Evolutionary conservation across 2,113 vertebrate genomes (phyloP), one percentile per base, ranked within the genome.

Genomic region (Pelodiscus sinensis): DNA sequence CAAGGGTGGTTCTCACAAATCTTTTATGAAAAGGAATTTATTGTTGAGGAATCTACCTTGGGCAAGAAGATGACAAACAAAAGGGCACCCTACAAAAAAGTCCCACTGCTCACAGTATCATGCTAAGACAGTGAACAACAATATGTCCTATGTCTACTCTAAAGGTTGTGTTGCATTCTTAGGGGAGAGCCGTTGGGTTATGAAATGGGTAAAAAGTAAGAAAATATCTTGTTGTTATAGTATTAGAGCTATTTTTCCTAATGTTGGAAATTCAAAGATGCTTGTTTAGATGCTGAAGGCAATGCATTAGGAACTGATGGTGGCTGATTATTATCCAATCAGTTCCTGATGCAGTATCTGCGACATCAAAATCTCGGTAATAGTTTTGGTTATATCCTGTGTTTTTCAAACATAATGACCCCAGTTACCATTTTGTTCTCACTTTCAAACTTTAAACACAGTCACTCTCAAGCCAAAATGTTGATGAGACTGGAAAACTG

Each of bases 301-400:
- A 99, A 98, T 99, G 99, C 99, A 99, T 99, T 98, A 99, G 98
- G 98, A 98, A 98, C 99, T 98, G 99, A 99, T 99, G 99, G 98
- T 98, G 95, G 92, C 92, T 82, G 86, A 97, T 97, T 95, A 97
- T 98, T 98, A 98, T 98, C 99, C 99, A 99, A 99, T 99, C 99
- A 99, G 99, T 99, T 99, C 99, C 99, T 99, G 99, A 99, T 99
- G 99, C 99, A 99, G 99, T 99, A 99, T 98, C 99, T 98, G 98
- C 99, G 97, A 98, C 99, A 99, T 99, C 99, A 99, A 98, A 99
- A 98, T 93, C 97, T 98, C 98, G 89, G 94, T 84, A 94, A 94
- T 93, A 91, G 65, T 84, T 96, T 71, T 82, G 60, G 19, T 51
- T 81, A 35, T 6, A 2, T 81, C 21, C 65, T 68, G 19, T 2